Base-by-base conservation (phyloP, 2,888 invertebrate species). In the Chouioia cunea region DNA sequence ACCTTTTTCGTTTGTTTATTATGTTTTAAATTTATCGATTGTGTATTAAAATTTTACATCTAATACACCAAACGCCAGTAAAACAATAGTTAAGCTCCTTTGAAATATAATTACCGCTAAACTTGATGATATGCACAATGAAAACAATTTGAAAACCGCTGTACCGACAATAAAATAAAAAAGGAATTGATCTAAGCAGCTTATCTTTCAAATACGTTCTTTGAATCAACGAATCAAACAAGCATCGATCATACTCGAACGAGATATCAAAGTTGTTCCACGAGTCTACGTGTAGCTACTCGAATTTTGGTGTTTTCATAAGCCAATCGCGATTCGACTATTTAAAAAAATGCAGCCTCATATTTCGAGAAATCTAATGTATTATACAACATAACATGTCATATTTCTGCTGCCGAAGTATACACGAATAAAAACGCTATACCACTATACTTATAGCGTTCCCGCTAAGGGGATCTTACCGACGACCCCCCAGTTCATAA, bases 291-390 rank as follows among this genome's bases (percentile, higher is more conserved):
- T 15, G 36, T 12, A 12, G 36, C 36, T 27, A 27, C 27, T 27
- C n/a, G 6, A 27, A 36, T 23, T 64, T 47, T 64, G 16, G 54
- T 64, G 46, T 46, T 54, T 44, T 64, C 52, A 20, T n/a, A 50
- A 27, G 36, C 18, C 44, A 22, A 54, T 64, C 56, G 27, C 27
- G 27, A 47, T 47, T 48, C 56, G 27, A 56, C 56, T 27, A 57
- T 36, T 23, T 44, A 12, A 48, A 1, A 6, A 6, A 43, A 65
- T 16, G 50, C 15, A 27, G 36, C 47, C 47, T 64, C 54, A 27
- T 46, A 56, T 56, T 20, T 16, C 18, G 18, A 54, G 16, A 20
- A 22, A 4, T 23, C 63, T 43, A 36, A 44, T 27, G 44, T 20
- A 65, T 57, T 56, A 43, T 48, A n/a, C 43, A 48, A 59, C 27